These are phyloP conservation scores for Galerucella pusilla DNA, from an alignment of 2,888 invertebrate genomes.

Conservation along the genomic window DNA sequence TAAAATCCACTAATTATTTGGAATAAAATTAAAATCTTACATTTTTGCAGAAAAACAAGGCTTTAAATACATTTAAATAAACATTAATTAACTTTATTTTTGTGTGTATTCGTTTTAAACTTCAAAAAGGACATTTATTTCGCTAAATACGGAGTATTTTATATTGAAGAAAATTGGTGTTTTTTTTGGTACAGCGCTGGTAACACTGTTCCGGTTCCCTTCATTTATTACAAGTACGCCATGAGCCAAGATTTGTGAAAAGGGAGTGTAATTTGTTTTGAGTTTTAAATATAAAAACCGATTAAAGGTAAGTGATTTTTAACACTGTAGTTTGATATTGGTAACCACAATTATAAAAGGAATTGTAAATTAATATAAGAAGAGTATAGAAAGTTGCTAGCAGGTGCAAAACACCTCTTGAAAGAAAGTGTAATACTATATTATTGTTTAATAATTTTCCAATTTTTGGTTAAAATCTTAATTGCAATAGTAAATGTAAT, in stretches of 20 bases:
- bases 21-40: background rate
- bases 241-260: conserved; percentile 63
- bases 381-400: conserved; percentile 6
- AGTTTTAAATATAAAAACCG: conserved; percentile 50
- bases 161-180: conserved; percentile 8
- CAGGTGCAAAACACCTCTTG: conserved; percentile 26
- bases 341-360: background rate
- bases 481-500: background rate
- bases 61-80: background rate
- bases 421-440: conserved; percentile 27
- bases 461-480: background rate
- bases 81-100: background rate
- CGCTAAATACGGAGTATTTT: background rate
- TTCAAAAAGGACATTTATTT: background rate
- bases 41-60: background rate
- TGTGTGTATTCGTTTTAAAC: background rate
- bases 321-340: background rate
- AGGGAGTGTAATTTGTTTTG: conserved; percentile 63
- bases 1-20: conserved; percentile 13
- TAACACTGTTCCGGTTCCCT: conserved; percentile 40
- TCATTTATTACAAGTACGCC: conserved; percentile 56
- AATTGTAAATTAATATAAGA: conserved; percentile 6
- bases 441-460: conserved; percentile 25
- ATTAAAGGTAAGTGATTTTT: conserved; percentile 40
- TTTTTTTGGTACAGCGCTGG: conserved; percentile 35